phyloP scores from a whole-genome alignment of 2,888 invertebrate species.

The Idaea aversata region DNA sequence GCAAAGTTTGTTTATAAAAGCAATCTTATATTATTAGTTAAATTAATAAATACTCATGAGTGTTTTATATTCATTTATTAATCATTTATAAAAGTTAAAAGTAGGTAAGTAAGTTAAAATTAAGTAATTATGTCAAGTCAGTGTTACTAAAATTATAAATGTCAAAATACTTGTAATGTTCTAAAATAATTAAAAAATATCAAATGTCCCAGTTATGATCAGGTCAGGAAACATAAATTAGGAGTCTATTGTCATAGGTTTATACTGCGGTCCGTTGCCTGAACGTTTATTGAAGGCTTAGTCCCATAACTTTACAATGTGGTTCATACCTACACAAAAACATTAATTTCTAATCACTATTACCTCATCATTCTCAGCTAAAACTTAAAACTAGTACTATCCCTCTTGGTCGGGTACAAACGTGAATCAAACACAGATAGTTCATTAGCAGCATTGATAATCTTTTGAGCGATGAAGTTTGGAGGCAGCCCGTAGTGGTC shows the following conservation, averaged over 20 bases:
- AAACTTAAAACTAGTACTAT: background rate
- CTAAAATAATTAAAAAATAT: background rate
- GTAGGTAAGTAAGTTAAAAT: background rate
- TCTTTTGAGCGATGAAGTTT: constrained; percentile 44
- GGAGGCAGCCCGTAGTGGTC: constrained; percentile 49
- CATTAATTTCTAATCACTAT: background rate
- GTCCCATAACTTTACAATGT: no score
- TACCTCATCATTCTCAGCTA: background rate
- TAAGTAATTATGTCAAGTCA: background rate
- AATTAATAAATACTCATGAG: no score
- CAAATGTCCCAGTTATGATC: background rate
- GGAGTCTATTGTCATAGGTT: no score
- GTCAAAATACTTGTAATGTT: background rate
- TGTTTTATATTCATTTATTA: no score
- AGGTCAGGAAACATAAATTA: background rate
- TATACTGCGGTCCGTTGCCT: no score
- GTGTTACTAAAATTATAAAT: background rate
- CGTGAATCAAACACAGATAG: constrained; percentile 30
- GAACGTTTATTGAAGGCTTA: no score
- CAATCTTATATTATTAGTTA: no score
- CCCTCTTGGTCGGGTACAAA: background rate
- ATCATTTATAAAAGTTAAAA: background rate
- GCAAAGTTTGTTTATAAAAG: no score
- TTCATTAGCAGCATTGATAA: constrained; percentile 41
- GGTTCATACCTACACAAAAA: no score